Conservation (phyloP, 1,140 invertebrate species). For the Chionoecetes opilio region DNA sequence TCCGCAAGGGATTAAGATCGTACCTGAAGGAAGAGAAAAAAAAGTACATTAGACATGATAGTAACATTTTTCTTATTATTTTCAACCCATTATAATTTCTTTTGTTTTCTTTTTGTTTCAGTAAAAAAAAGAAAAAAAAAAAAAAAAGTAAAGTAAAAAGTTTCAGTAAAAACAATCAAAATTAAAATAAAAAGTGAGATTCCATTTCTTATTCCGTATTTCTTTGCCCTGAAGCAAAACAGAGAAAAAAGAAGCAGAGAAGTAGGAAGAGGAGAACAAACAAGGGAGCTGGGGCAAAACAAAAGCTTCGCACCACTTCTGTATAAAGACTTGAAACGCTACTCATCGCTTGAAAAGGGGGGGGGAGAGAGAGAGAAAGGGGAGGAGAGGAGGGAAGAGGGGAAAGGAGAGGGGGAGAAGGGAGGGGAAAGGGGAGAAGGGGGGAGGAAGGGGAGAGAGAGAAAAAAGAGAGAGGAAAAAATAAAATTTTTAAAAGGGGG, state of each 20-base stretch:
- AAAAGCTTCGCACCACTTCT: neutral
- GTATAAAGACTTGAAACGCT: neutral
- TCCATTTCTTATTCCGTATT: neutral
- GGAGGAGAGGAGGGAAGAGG: neutral
- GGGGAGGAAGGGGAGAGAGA: too few relatives aligned
- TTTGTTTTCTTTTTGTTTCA: neutral
- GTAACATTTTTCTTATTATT: neutral
- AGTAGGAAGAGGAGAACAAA: constrained; percentile 6
- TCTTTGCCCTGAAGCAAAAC: neutral
- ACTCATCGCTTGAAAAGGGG: neutral
- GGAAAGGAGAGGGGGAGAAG: neutral
- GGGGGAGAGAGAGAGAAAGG: neutral
- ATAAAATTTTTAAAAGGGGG: too few relatives aligned
- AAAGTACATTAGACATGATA: neutral
- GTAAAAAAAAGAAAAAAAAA: neutral
- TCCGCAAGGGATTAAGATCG: too few relatives aligned
- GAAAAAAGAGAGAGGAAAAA: too few relatives aligned
- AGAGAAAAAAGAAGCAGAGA: neutral
- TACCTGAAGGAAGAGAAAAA: neutral
- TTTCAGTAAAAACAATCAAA: neutral
- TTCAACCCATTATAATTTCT: neutral
- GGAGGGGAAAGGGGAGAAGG: neutral
- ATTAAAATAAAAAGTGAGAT: neutral
- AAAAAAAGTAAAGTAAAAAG: neutral
- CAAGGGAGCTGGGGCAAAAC: neutral